phyloP scores from a whole-genome alignment of 2,888 invertebrate species.

The Zootermopsis nevadensis region DNA sequence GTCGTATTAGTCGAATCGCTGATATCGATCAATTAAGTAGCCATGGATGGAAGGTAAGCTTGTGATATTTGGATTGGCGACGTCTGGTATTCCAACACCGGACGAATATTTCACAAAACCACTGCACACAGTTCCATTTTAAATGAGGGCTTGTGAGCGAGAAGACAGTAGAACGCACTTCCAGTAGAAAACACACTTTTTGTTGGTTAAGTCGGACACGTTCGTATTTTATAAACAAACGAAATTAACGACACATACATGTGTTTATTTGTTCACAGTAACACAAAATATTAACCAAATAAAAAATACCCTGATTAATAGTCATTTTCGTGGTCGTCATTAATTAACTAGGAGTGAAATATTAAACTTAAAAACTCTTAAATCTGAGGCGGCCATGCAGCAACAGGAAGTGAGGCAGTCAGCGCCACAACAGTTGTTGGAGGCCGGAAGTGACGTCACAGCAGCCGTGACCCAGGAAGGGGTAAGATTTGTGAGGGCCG shows the following conservation, averaged over 20 bases:
- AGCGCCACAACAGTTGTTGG: slow-evolving; percentile 8
- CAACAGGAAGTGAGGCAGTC: background rate
- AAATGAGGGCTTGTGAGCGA: background rate
- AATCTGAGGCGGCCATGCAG: slow-evolving; percentile 24
- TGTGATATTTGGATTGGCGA: background rate
- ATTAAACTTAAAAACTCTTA: background rate
- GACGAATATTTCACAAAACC: background rate
- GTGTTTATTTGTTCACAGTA: slow-evolving; percentile 29
- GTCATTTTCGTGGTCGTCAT: slow-evolving; percentile 9
- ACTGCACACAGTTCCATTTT: background rate
- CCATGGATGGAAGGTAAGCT: background rate
- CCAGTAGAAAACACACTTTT: background rate
- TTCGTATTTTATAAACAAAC: background rate
- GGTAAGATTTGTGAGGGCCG: slow-evolving; percentile 11
- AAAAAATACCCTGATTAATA: slow-evolving; percentile 7
- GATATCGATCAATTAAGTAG: no score
- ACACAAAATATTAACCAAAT: slow-evolving; percentile 9
- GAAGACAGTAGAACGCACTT: background rate
- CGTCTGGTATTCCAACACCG: background rate
- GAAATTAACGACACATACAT: slow-evolving; percentile 8
- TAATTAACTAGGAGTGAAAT: slow-evolving; percentile 26
- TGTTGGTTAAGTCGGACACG: background rate
- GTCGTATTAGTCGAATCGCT: no score
- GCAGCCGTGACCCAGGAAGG: slow-evolving; percentile 16
- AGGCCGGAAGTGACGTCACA: slow-evolving; percentile 6